phyloP scores from a whole-genome alignment of 2,113 vertebrate genomes.

The Mesocricetus auratus region DNA sequence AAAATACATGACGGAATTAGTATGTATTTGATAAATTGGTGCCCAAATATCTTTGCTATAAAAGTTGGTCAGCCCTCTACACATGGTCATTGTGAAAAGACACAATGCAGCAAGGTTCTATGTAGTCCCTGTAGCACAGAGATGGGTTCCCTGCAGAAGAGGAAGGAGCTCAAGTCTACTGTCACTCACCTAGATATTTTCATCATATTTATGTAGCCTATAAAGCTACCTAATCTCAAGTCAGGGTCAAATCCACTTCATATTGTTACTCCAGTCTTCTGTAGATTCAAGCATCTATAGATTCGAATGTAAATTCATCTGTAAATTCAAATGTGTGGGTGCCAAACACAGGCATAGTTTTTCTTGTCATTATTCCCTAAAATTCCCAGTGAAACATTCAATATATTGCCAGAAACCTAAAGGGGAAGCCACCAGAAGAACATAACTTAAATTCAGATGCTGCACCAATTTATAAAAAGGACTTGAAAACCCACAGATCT shows the following conservation, averaged over 20 bases:
- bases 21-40: background rate
- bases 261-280: background rate
- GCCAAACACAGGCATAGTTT: background rate
- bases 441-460: background rate
- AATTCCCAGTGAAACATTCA: background rate
- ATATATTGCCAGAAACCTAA: background rate
- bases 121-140: background rate
- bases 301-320: too few relatives aligned
- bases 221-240: background rate
- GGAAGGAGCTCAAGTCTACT: background rate
- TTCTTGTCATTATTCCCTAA: background rate
- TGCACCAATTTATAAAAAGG: background rate
- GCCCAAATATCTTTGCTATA: background rate
- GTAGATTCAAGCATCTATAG: background rate
- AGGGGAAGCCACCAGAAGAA: background rate
- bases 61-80: background rate
- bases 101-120: background rate
- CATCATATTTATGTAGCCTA: background rate
- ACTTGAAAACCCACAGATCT: background rate
- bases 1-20: background rate
- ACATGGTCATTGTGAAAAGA: background rate
- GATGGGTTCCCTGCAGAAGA: background rate
- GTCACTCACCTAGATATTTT: background rate
- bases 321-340: too few relatives aligned
- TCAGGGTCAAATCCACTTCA: background rate